phyloP scores from a whole-genome alignment of 1,140 invertebrate genomes.

The Apis florea region DNA sequence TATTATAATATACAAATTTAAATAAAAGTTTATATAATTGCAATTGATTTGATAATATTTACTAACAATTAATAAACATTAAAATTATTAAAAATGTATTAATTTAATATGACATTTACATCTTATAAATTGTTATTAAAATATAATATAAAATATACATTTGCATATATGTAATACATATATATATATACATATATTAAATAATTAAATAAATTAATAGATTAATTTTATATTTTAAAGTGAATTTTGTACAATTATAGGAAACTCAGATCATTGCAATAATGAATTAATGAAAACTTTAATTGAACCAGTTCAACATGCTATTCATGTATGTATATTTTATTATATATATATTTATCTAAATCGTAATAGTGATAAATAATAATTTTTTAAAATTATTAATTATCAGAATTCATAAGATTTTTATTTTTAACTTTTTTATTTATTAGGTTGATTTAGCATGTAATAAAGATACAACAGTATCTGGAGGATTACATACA shows the following conservation, averaged over 20 bases:
- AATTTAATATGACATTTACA: background rate
- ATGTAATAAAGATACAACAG: constrained; percentile 54
- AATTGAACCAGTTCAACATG: constrained; percentile 61
- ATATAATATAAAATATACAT: background rate
- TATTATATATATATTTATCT: background rate
- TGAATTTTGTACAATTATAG: constrained; percentile 50
- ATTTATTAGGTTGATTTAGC: constrained; percentile 66
- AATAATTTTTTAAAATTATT: background rate
- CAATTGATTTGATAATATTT: constrained; percentile 3
- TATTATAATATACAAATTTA: background rate
- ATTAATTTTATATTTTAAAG: background rate
- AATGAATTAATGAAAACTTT: constrained; percentile 59
- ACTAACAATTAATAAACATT: background rate
- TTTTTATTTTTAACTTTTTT: constrained; percentile 10
- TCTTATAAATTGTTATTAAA: background rate
- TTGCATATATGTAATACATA: background rate
- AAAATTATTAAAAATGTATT: background rate
- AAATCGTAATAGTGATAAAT: background rate
- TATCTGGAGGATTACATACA: constrained; percentile 48
- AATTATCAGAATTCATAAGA: background rate
- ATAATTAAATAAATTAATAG: background rate
- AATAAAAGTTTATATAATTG: background rate
- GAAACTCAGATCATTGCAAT: constrained; percentile 59
- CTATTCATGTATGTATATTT: constrained; percentile 62
- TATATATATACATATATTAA: background rate